Evolutionary conservation across 2,797 vertebrate genomes (phyloP).

Genomic region (Ceyx erithaca): DNA sequence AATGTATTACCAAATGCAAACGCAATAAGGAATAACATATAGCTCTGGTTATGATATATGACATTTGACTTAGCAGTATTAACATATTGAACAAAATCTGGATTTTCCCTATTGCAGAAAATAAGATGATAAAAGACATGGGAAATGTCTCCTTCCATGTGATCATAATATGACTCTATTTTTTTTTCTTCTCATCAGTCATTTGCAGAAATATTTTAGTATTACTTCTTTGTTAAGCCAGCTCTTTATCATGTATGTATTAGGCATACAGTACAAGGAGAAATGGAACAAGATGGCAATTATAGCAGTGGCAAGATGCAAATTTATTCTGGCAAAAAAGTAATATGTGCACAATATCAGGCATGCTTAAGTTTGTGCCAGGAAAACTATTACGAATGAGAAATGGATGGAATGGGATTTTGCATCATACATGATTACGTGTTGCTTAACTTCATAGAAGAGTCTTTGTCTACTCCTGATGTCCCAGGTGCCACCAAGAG

Average conservation of each 20-base stretch:
- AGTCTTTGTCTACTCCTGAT: conserved; percentile 56
- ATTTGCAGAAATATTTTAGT: conserved; percentile 71
- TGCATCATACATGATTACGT: conserved; percentile 64
- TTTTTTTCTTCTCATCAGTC: conserved; percentile 52
- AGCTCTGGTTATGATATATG: conserved; percentile 61
- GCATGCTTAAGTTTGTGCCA: conserved; percentile 69
- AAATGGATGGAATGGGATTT: conserved; percentile 59
- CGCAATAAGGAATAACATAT: conserved; percentile 56
- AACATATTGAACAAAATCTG: conserved; percentile 70
- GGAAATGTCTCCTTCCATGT: conserved; percentile 37
- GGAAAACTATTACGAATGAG: conserved; percentile 52
- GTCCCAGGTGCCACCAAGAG: conserved; percentile 47
- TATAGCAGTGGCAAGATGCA: conserved; percentile 70
- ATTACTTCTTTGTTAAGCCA: conserved; percentile 63
- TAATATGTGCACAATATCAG: conserved; percentile 73
- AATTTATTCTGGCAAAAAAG: conserved; percentile 75
- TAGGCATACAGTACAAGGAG: conserved; percentile 61
- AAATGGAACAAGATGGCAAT: conserved; percentile 67
- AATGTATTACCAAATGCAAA: conserved; percentile 66
- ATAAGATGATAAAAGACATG: conserved; percentile 50
- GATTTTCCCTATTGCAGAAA: conserved; percentile 64
- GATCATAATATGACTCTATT: conserved; percentile 37
- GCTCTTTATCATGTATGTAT: conserved; percentile 70
- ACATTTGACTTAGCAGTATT: conserved; percentile 73
- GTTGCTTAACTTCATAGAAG: conserved; percentile 67